phyloP scores from a whole-genome alignment of 2,113 vertebrate species.

The Cygnus atratus region DNA sequence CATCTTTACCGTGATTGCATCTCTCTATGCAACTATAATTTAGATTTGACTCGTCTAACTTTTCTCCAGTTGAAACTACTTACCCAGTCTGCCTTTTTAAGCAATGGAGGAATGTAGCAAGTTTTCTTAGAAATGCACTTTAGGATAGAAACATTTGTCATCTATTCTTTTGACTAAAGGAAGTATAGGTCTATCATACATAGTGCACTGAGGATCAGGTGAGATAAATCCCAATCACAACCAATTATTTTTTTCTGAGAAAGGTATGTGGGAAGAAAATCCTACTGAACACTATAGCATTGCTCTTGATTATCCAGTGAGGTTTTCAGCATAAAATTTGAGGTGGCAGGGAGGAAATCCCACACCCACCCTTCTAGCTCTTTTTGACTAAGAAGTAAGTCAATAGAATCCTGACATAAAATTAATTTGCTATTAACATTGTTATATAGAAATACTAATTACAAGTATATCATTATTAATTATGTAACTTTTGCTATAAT shows the following conservation, averaged over 20 bases:
- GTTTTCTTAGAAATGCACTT: neutral
- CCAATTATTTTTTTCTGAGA: neutral
- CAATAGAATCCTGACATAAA: neutral
- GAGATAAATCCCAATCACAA: neutral
- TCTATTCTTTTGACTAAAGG: neutral
- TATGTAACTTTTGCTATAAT: neutral
- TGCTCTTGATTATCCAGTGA: neutral
- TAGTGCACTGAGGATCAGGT: neutral
- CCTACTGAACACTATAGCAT: neutral
- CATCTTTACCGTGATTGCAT: neutral
- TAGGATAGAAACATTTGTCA: fast-evolving
- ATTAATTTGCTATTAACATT: neutral
- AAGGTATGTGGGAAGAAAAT: neutral
- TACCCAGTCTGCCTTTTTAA: neutral
- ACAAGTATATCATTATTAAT: neutral
- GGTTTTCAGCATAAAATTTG: neutral
- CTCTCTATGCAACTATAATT: neutral
- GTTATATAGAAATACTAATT: neutral
- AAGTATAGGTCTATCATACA: neutral
- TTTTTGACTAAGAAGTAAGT: neutral
- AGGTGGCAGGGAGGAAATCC: fast-evolving
- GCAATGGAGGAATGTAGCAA: neutral
- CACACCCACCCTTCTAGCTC: neutral
- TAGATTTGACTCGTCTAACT: neutral
- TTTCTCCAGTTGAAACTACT: neutral